A percentile compares a stretch with the other conserved stretches of the same genome.
These are phyloP conservation scores for Bujurquina vittata DNA, from an alignment of 2,113 vertebrate genomes.

Conservation along the genomic window DNA sequence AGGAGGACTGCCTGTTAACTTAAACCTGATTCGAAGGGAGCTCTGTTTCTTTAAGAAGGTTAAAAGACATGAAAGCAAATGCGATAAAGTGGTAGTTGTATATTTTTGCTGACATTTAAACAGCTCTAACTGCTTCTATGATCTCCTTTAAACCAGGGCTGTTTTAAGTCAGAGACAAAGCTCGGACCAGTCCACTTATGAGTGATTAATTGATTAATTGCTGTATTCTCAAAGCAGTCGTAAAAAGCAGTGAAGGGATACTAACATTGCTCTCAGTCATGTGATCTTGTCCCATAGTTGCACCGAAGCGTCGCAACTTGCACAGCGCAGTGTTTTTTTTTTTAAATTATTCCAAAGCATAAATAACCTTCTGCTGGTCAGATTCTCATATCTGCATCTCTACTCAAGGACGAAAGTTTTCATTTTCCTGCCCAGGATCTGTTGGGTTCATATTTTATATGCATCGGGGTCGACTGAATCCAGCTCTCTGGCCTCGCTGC, in stretches of 20 bases:
- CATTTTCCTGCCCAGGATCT: neutral
- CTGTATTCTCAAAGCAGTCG: conserved; percentile 1
- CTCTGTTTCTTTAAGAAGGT: neutral
- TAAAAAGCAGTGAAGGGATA: conserved; percentile 1
- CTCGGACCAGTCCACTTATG: neutral
- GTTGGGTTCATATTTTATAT: neutral
- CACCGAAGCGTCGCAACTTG: neutral
- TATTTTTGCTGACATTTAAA: neutral
- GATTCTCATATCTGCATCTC: neutral
- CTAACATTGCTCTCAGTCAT: neutral
- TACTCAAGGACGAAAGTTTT: neutral
- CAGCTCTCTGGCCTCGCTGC: neutral
- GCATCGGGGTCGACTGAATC: neutral
- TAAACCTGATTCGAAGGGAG: neutral
- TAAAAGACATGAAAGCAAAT: neutral
- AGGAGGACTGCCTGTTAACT: neutral
- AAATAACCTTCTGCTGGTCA: neutral
- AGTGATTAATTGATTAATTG: neutral
- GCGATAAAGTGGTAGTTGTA: no score
- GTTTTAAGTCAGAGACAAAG: neutral
- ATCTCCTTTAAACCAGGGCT: neutral
- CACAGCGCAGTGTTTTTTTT: neutral
- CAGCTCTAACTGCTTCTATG: neutral
- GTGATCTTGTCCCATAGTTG: neutral
- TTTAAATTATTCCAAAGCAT: neutral